Evolutionary conservation across 2,888 invertebrate genomes (phyloP).

Genomic region (Ferrisia virgata): DNA sequence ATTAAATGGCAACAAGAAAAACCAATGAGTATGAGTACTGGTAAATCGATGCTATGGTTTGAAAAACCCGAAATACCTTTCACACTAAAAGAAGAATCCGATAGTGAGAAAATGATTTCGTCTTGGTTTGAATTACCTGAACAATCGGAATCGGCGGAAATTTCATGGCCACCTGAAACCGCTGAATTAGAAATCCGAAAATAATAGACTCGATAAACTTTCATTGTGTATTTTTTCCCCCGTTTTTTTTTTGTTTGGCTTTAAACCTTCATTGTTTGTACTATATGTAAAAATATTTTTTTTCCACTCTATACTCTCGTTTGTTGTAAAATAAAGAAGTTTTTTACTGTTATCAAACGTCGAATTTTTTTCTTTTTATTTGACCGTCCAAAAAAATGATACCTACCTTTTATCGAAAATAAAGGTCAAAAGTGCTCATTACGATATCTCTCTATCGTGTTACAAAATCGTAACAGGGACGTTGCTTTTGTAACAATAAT

Average conservation of each 20-base stretch:
- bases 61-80: slow-evolving; percentile 70
- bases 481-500: not conserved
- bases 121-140: slow-evolving; percentile 18
- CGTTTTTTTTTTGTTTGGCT: not conserved
- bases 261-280: not conserved
- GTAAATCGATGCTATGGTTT: slow-evolving; percentile 28
- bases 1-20: slow-evolving; percentile 53
- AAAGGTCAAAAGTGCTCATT: slow-evolving; percentile 15
- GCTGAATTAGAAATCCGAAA: slow-evolving; percentile 32
- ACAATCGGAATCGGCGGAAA: not conserved
- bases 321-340: not conserved
- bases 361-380: not conserved
- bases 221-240: not conserved
- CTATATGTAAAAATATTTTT: not conserved
- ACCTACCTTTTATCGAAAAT: slow-evolving; percentile 13
- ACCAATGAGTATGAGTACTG: not conserved
- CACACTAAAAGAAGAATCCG: not conserved
- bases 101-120: slow-evolving; percentile 31
- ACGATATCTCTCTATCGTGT: not conserved
- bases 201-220: not conserved
- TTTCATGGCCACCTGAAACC: not conserved
- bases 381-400: not conserved
- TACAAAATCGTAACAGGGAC: not conserved
- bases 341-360: not conserved
- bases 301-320: not conserved